phyloP scores from a whole-genome alignment of 2,797 vertebrate species.

The Enteromius unitaeniatus region DNA sequence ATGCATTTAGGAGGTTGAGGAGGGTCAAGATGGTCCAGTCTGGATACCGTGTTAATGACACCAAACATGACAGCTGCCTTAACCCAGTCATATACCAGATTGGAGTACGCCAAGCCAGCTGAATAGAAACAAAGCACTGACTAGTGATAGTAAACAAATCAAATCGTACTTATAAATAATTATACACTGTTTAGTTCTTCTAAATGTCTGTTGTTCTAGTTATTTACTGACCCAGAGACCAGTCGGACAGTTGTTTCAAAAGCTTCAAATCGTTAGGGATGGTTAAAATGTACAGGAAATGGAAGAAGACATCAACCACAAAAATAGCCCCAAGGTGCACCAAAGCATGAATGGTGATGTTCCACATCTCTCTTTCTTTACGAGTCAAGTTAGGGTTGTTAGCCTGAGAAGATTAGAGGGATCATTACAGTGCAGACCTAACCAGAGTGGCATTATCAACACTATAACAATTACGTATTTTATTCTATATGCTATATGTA shows the following conservation, averaged over 20 bases:
- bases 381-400: conserved; percentile 83
- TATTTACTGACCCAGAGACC: conserved; percentile 85
- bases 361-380: conserved; percentile 89
- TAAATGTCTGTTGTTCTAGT: not conserved
- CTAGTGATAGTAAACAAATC: not conserved
- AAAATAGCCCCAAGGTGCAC: conserved; percentile 82
- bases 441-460: not conserved
- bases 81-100: conserved; percentile 97
- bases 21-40: conserved; percentile 92
- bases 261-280: conserved; percentile 93
- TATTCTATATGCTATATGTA: not conserved
- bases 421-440: not conserved
- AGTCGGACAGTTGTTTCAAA: conserved; percentile 86
- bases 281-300: conserved; percentile 97
- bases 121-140: not conserved
- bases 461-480: not conserved
- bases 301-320: conserved; percentile 91
- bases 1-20: conserved; percentile 96
- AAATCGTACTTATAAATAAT: not conserved
- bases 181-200: not conserved
- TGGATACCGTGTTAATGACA: conserved; percentile 89
- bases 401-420: conserved; percentile 73
- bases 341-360: conserved; percentile 84
- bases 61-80: conserved; percentile 95
- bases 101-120: conserved; percentile 95